Percentiles rank a stretch among this genome's conserved stretches.
Conservation (phyloP, 2,888 invertebrate species). For the Melipona beecheii region DNA sequence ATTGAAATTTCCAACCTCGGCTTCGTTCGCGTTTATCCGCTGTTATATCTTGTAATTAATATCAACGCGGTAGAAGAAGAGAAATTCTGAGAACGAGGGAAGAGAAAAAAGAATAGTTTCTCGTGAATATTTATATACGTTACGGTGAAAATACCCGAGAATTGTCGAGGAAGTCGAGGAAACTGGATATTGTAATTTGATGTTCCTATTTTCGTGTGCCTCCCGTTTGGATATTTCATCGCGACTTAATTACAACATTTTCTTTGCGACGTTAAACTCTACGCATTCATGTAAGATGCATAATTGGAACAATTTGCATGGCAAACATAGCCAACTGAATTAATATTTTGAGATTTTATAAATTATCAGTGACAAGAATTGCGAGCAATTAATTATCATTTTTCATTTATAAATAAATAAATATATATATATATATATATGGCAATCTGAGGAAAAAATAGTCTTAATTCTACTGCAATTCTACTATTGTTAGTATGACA, state of each 20-base stretch:
- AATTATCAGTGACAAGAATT: neutral
- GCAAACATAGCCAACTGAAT: neutral
- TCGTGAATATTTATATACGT: slow-evolving; percentile 16
- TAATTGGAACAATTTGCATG: neutral
- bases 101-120: too few relatives aligned
- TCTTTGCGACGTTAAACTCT: neutral
- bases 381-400: too few relatives aligned
- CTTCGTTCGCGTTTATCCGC: neutral
- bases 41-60: slow-evolving; percentile 27
- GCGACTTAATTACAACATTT: neutral
- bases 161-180: neutral
- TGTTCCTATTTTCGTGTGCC: neutral
- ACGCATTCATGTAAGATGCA: neutral
- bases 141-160: neutral
- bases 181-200: too few relatives aligned
- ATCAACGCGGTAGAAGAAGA: slow-evolving; percentile 15
- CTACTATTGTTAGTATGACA: too few relatives aligned
- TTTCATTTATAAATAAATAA: too few relatives aligned
- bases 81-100: neutral
- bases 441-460: too few relatives aligned
- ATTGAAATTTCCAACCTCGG: neutral
- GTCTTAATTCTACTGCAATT: too few relatives aligned
- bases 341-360: neutral
- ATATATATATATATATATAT: too few relatives aligned
- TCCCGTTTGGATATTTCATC: neutral